Evolutionary conservation across 1,140 invertebrate species (phyloP), one percentile per base, ranked within the genome.

Genomic region (Drosophila sturtevanti): DNA sequence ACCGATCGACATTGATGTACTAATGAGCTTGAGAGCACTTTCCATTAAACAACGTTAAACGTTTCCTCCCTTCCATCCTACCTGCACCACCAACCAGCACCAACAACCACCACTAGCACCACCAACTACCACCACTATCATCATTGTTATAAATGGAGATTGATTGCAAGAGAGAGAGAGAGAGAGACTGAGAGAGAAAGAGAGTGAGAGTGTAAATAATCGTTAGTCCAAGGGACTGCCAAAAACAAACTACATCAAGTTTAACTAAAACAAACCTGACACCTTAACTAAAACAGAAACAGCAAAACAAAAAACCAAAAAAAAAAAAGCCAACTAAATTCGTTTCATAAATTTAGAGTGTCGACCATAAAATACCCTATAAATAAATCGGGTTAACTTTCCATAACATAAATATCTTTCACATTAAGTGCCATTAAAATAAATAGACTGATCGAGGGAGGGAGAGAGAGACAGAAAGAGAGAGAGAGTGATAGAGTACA

Each of bases 211-310:
- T 77, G 74, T 77, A 77, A 77, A 77, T 77, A 77, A 76, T 77
- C 74, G 77, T 77, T 77, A 77, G 74, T 54, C 6, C 14, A 56
- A 34, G 18, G 38, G 72, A 77, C 74, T 77, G 74, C 77, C 76
- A 77, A 87, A 86, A 86, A 86, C 82, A 87, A 86, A 86, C 82
- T 85, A 85, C 81, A 85, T 80, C 81, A 84, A 72, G 73, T 77
- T 77, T 44, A 59, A 44, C 55, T 48, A 60, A 77, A 77, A 77
- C 74, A 77, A 81, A 81, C 72, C 73, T 79, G 68, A 76, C 78
- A 76, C 63, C 63, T 69, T 41, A 44, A 22, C 58, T 48, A 48
- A 48, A 48, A 48, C 16, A 10, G 11, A 48, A 48, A 48, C 18
- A 48, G 18, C n/a, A n/a, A n/a, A n/a, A n/a, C n/a, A n/a, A n/a